A percentile compares a stretch with the other conserved stretches of the same genome.
Evolutionary conservation across 2,797 vertebrate genomes (phyloP).

Genomic region (Danionella dracula): DNA sequence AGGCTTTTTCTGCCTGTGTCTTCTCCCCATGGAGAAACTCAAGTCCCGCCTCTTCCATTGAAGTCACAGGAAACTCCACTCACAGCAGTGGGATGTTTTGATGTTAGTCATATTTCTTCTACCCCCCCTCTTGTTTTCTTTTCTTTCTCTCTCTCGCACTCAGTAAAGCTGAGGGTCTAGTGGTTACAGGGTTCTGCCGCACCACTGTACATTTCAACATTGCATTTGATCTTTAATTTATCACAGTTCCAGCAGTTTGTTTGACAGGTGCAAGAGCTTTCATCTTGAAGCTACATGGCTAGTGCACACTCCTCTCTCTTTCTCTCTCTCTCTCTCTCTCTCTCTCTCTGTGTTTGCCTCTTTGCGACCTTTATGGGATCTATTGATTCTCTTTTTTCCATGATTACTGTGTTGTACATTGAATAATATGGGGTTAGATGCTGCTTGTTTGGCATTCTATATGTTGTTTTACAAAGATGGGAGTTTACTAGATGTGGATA

Average conservation of each 20-base stretch:
- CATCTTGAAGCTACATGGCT: slow-evolving; percentile 80
- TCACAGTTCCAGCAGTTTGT: slow-evolving; percentile 93
- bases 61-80: slow-evolving; percentile 46
- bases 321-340: slow-evolving; percentile 27
- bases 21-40: slow-evolving; percentile 37
- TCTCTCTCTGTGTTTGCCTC: slow-evolving; percentile 31
- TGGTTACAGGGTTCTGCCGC: slow-evolving; percentile 77
- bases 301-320: slow-evolving; percentile 53
- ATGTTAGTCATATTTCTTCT: slow-evolving; percentile 73
- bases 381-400: slow-evolving; percentile 64
- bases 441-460: slow-evolving; percentile 13
- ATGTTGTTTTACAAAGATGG: slow-evolving; percentile 40
- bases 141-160: slow-evolving; percentile 20
- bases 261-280: slow-evolving; percentile 91
- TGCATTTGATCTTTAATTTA: slow-evolving; percentile 97
- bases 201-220: slow-evolving; percentile 78
- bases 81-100: slow-evolving; percentile 62
- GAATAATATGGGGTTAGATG: slow-evolving; percentile 50
- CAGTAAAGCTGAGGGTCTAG: slow-evolving; percentile 65
- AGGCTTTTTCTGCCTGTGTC: slow-evolving; percentile 26
- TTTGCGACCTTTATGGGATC: slow-evolving; percentile 57
- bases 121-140: slow-evolving; percentile 30
- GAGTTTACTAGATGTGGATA: slow-evolving; percentile 42
- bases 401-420: slow-evolving; percentile 52
- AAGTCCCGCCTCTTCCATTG: slow-evolving; percentile 50